These are phyloP conservation scores for Mus pahari DNA, from an alignment of 2,113 vertebrate species.

Conservation along the genomic window DNA sequence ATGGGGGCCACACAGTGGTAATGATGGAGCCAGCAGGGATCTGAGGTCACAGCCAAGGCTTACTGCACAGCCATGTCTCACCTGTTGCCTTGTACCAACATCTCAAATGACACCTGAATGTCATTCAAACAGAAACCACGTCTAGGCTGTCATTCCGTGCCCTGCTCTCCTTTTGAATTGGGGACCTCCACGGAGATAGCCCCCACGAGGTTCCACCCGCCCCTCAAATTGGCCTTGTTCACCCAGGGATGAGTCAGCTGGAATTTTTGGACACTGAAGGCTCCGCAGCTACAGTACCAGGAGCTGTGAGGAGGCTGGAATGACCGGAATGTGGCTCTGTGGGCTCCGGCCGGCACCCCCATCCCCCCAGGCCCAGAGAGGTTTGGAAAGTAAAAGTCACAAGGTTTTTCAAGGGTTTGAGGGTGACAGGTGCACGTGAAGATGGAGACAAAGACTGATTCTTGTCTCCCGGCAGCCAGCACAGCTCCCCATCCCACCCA, in stretches of 20 bases:
- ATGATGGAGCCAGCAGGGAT: not conserved
- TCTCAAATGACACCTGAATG: not conserved
- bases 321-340: constrained; percentile 48
- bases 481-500: constrained; percentile 59
- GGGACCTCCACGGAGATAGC: not conserved
- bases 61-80: rapidly evolving
- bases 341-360: not conserved
- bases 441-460: constrained; percentile 58
- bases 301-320: constrained; percentile 78
- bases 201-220: not conserved
- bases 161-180: not conserved
- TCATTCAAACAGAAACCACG: not conserved
- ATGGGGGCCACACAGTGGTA: too few relatives aligned
- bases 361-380: not conserved
- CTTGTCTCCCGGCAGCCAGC: not conserved
- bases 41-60: not conserved
- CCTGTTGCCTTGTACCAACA: not conserved
- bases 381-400: constrained; percentile 70
- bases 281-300: constrained; percentile 70
- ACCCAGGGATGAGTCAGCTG: constrained; percentile 78
- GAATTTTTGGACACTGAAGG: constrained; percentile 65
- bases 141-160: not conserved
- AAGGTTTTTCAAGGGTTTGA: constrained; percentile 65
- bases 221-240: constrained; percentile 17
- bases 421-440: constrained; percentile 70